Evolutionary conservation across 1,140 invertebrate genomes (phyloP), one percentile per base, ranked within the genome.

Genomic region (Pseudomyrmex gracilis): DNA sequence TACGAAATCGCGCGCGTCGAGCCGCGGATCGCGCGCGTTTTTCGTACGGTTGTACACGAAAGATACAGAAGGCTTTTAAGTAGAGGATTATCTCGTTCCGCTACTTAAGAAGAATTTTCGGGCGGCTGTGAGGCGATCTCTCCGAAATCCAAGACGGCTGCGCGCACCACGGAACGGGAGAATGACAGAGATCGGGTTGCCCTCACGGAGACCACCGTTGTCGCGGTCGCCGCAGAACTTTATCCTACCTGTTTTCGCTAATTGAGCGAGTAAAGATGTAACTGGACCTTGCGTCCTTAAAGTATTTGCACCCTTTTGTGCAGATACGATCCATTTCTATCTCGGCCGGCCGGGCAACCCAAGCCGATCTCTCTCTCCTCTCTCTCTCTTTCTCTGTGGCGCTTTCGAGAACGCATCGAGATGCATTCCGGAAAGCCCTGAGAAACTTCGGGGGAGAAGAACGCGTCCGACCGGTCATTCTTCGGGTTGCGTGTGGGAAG

Each of bases 211-310:
- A 94, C 93, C 93, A 94, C 93, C 93, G 86, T 77, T 34, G 73
- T 90, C 89, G 89, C 85, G 91, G 85, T 92, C 86, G 85, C 92
- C 91, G 89, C 91, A 91, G 34, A 92, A 94, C 91, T 90, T 94
- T 93, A 93, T 93, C 93, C 93, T 94, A 92, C 91, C 92, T 93
- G 93, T 94, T 94, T 94, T 94, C 90, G 93, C 91, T 94, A 94
- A 94, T 94, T 94, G 93, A 94, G 93, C 92, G 93, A 94, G 92
- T 93, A 94, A 94, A 94, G 92, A 94, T 93, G 93, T 94, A 94
- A 94, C 93, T 94, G 93, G 93, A 94, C 92, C 93, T 94, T 91
- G 91, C 92, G 91, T 91, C 91, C 89, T 85, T 88, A 87, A 93
- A 92, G 92, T 94, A 94, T 94, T 93, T 93, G 91, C 92, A 92